Conservation (phyloP, 2,888 invertebrate species). For the Epiperipatus broadwayi region DNA sequence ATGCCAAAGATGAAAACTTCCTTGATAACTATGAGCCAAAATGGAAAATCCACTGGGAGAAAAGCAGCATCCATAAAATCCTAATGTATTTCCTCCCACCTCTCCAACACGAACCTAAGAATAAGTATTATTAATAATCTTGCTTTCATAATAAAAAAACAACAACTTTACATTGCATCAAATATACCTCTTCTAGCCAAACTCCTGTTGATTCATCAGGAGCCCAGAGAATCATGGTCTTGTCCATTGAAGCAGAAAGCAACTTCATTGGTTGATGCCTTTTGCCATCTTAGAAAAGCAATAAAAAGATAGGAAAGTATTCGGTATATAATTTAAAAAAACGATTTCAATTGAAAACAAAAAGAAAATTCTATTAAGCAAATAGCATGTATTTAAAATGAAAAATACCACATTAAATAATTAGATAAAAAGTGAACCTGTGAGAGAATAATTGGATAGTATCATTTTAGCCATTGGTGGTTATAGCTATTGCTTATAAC, state of each 20-base stretch:
- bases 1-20: constrained; percentile 73
- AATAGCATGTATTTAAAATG: not conserved
- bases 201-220: constrained; percentile 42
- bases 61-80: constrained; percentile 73
- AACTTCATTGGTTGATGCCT: constrained; percentile 32
- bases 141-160: not conserved
- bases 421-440: too few species aligned
- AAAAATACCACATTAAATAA: not conserved
- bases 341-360: not conserved
- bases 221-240: constrained; percentile 75
- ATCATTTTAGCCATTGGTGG: too few species aligned
- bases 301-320: not conserved
- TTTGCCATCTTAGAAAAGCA: constrained; percentile 14
- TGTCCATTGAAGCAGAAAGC: constrained; percentile 75
- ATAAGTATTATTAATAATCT: not conserved
- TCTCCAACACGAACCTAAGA: constrained; percentile 50
- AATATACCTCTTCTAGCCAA: constrained; percentile 53
- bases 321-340: not conserved
- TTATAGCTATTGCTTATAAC: too few species aligned
- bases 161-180: constrained; percentile 10
- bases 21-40: constrained; percentile 72
- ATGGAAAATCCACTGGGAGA: constrained; percentile 46
- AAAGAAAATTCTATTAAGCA: too few species aligned
- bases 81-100: constrained; percentile 79
- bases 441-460: too few species aligned